Evolutionary conservation across 2,113 vertebrate genomes (phyloP).

Genomic region (Tachysurus vachellii): DNA sequence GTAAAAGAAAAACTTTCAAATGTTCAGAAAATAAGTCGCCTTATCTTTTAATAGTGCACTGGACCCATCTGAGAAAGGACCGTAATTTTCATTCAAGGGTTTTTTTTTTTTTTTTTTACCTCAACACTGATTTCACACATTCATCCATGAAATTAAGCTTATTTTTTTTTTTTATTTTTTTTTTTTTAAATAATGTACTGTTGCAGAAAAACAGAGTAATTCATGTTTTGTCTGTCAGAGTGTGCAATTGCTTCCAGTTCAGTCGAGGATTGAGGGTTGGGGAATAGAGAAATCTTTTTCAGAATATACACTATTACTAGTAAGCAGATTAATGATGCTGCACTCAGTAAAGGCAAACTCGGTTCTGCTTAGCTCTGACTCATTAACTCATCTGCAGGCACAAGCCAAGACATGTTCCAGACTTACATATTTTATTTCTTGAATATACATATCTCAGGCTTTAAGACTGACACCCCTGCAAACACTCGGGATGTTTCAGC

Average conservation of each 20-base stretch:
- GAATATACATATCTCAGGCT: neutral
- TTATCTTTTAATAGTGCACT: neutral
- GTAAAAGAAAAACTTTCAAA: neutral
- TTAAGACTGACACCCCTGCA: neutral
- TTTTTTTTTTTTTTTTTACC: neutral
- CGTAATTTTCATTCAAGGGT: neutral
- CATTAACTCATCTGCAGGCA: slow-evolving; percentile 7
- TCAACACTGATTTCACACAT: neutral
- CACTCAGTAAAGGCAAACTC: neutral
- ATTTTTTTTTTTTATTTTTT: no score
- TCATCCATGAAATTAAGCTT: neutral
- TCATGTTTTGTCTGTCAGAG: neutral
- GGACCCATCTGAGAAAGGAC: neutral
- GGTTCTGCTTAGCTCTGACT: neutral
- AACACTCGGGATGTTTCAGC: slow-evolving; percentile 6
- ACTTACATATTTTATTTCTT: slow-evolving; percentile 20
- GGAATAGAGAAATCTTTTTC: neutral
- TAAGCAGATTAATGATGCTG: slow-evolving; percentile 28
- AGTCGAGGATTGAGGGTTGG: neutral
- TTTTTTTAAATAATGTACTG: neutral
- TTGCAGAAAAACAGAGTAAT: neutral
- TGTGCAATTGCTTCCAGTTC: neutral
- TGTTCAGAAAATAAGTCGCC: neutral
- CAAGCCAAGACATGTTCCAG: slow-evolving; percentile 25
- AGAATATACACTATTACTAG: neutral